Base-by-base conservation (phyloP, 2,888 invertebrate genomes). In the Drosophila maculinotata region DNA sequence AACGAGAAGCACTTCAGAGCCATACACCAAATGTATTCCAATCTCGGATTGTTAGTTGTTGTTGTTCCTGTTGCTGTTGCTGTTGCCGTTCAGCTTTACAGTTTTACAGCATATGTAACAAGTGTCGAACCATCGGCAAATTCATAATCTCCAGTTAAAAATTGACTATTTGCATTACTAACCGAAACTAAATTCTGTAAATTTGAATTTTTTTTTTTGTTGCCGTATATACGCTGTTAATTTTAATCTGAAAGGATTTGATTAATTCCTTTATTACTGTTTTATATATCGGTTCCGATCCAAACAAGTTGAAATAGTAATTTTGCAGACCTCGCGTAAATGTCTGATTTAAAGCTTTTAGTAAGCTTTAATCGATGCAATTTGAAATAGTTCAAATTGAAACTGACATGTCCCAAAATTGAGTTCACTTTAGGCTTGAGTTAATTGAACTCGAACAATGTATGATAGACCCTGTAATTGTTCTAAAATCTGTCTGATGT, bases 141-240 rank as follows among this genome's bases (percentile, higher is more conserved):
- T 82, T 69, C 65, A 69, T 69, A 76, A 79, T 20, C 30, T n/a
- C 17, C 33, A 42, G 35, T 39, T 67, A 30, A 65, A 70, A 41
- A 12, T 10, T 23, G 17, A 3, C 12, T 7, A 52, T 44, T 52
- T 48, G 20, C 54, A 72, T 56, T 28, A 58, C 14, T 31, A 3
- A 8, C 31, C 12, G 6, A 38, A 41, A 15, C 10, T 9, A 12
- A 47, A 3, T 30, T 25, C 2, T 14, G 7, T 1, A 25, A 10
- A 41, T 48, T 31, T 38, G 14, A 30, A 25, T 15, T 15, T 15
- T 12, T 26, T 9, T 12, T 3, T 33, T 2, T 33, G 7, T 20
- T n/a, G n/a, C n/a, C n/a, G 20, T 8, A 39, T 15, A 31, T 30
- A 38, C 8, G 25, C 3, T 15, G 26, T 8, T 8, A 25, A n/a